Base-by-base conservation (phyloP, 35 echinoderm and acorn worm species). In the Lytechinus pictus region DNA sequence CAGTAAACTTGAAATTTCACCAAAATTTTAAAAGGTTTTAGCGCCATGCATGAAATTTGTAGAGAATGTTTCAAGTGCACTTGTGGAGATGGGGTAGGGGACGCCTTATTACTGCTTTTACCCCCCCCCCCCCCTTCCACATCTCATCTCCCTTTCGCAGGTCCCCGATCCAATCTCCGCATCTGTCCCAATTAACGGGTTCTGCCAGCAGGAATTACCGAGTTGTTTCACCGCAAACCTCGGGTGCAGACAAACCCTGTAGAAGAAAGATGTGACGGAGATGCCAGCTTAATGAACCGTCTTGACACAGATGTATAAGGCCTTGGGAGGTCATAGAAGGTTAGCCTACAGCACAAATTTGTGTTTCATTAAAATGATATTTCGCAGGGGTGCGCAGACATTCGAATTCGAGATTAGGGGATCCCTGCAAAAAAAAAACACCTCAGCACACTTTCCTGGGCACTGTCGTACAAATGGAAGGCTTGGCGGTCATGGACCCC, bases 151-250 rank as follows among this genome's bases (percentile, higher is more conserved):
- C 1, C 66, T 79, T 24, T 79, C 66, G 66, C 66, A 79, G 16
- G 21, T 14, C 66, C 66, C 66, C n/a, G 66, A 79, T 79, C 66
- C 19, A 79, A 79, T 79, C 66, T 79, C 66, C 66, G 14, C 66
- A 79, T 79, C 66, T 79, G 66, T 79, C 66, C 66, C 66, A 79
- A 79, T 79, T 79, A 79, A 79, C 66, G 66, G 66, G 21, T 24
- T 79, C 66, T 79, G 66, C 66, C 66, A 79, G 16, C 66, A 79
- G n/a, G 66, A 79, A 24, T 79, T 79, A 79, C 66, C 6, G 66
- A 13, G 9, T 79, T 79, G 19, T 24, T 24, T 79, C 66, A 79
- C 66, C 66, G 66, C 66, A 79, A 79, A 79, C 66, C 19, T 79
- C 66, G 66, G 66, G 66, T 24, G 19, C 66, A 16, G 66, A 79